These are phyloP conservation scores for Eremobia ochroleuca DNA, from an alignment of 2,888 invertebrate genomes.

Conservation along the genomic window DNA sequence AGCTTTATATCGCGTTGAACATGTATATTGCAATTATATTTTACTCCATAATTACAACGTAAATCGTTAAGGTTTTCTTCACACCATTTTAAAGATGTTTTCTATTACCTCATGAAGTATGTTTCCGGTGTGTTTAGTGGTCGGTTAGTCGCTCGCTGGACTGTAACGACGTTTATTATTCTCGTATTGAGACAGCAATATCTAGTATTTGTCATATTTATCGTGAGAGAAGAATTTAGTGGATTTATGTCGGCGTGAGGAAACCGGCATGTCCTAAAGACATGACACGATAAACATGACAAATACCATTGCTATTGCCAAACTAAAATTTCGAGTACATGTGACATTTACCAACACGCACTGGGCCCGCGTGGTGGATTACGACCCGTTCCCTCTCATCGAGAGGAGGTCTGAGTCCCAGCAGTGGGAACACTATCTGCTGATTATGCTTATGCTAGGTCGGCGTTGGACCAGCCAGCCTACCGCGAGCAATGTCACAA, in stretches of 20 bases:
- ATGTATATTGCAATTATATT: slow-evolving; percentile 45
- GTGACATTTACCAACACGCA: not conserved
- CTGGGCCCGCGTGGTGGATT: not conserved
- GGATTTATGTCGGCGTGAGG: not conserved
- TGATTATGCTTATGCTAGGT: not conserved
- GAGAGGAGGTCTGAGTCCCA: not conserved
- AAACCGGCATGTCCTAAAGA: not conserved
- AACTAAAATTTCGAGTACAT: not conserved
- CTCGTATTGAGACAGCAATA: slow-evolving; percentile 35
- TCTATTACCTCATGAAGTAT: slow-evolving; percentile 54
- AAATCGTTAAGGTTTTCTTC: slow-evolving; percentile 39
- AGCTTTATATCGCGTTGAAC: slow-evolving; percentile 7
- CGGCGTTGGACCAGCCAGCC: not conserved
- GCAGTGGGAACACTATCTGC: not conserved
- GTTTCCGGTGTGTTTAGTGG: slow-evolving; percentile 50
- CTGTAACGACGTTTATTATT: slow-evolving; percentile 38
- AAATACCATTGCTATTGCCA: not conserved
- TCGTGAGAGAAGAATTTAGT: not conserved
- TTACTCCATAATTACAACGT: slow-evolving; percentile 36
- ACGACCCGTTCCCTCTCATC: not conserved
- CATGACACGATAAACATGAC: not conserved
- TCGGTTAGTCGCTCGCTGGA: slow-evolving; percentile 21
- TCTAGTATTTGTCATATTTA: slow-evolving; percentile 22
- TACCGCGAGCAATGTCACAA: not conserved
- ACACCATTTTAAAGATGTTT: slow-evolving; percentile 33